phyloP scores from a whole-genome alignment of 1,140 invertebrate genomes.

The Druon quercuslanigerum region DNA sequence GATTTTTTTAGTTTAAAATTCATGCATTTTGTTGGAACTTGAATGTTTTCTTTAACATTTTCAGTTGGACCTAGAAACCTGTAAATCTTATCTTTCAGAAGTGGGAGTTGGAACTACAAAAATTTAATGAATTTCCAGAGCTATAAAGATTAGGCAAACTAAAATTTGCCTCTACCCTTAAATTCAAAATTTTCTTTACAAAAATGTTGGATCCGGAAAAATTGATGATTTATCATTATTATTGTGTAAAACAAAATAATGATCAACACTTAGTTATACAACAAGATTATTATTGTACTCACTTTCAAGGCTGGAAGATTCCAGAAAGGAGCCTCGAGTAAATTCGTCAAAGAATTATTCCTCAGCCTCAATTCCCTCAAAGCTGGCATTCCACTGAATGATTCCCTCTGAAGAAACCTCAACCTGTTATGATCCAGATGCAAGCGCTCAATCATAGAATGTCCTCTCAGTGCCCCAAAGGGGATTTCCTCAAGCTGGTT shows the following conservation, averaged over 20 bases:
- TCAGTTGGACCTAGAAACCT: too few relatives aligned
- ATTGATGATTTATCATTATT: too few relatives aligned
- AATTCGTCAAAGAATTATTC: slow-evolving; percentile 84
- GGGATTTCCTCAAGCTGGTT: slow-evolving; percentile 86
- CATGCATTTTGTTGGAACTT: too few relatives aligned
- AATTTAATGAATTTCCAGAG: too few relatives aligned
- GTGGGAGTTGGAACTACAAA: too few relatives aligned
- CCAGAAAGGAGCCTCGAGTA: slow-evolving; percentile 84
- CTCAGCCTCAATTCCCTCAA: slow-evolving; percentile 85
- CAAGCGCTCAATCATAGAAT: slow-evolving; percentile 85
- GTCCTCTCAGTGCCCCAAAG: slow-evolving; percentile 84
- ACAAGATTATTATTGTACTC: slow-evolving; percentile 34
- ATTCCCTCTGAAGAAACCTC: slow-evolving; percentile 83
- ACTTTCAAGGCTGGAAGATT: slow-evolving; percentile 87
- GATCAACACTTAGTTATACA: background rate
- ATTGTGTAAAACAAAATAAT: background rate
- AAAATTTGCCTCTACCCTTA: too few relatives aligned
- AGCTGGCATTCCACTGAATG: slow-evolving; percentile 87
- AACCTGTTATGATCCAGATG: slow-evolving; percentile 88
- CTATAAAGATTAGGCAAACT: too few relatives aligned
- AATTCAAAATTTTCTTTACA: too few relatives aligned
- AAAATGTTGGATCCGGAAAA: too few relatives aligned
- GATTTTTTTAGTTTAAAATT: too few relatives aligned
- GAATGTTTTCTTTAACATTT: too few relatives aligned
- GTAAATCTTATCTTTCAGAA: too few relatives aligned